Base-by-base conservation (phyloP, 2,113 vertebrate genomes). In the Piliocolobus tephrosceles region DNA sequence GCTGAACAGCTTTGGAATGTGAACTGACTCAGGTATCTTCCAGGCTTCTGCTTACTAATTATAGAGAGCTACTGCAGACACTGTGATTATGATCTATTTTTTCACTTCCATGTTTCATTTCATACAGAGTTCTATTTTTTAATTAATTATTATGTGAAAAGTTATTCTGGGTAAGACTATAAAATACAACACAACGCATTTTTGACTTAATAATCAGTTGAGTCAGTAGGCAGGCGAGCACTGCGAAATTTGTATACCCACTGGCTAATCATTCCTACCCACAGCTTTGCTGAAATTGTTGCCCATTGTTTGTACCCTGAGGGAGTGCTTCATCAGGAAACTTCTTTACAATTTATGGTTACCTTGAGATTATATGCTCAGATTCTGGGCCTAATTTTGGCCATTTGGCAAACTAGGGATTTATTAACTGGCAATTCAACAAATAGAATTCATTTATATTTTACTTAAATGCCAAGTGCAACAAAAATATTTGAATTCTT, bases 121-220 rank as follows among this genome's bases (percentile, higher is more conserved):
- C 88, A 97, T 97, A 88, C 10, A 80, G 13, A 94, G 50, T 95
- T 96, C 87, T 98, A 85, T 93, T 95, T 98, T 96, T 97, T 97
- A 86, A 96, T 97, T 93, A 91, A 32, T 98, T 97, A 95, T 91
- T 94, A 90, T 97, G 95, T 92, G 88, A 94, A 96, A 97, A 97
- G 97, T 98, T 97, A 97, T 96, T 98, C 90, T 97, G 96, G 94
- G 61, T 97, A 55, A 96, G 76, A 93, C 76, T 95, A 4, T 95
- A 86, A 96, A 97, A 68, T 90, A 94, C 87, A 98, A 68, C 70
- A 79, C 78, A 88, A 57, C 93, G 45, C 95, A 96, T 97, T 98
- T 98, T 92, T 96, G 80, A 97, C 96, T 98, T 98, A 98, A 97
- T 98, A 94, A 98, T 97, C 58, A 97, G 98, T 97, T 98, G 97